Percentiles rank a stretch among this genome's conserved stretches.
These are phyloP conservation scores for Poecilia wingei DNA, from an alignment of 2,797 vertebrate genomes.

Conservation along the genomic window DNA sequence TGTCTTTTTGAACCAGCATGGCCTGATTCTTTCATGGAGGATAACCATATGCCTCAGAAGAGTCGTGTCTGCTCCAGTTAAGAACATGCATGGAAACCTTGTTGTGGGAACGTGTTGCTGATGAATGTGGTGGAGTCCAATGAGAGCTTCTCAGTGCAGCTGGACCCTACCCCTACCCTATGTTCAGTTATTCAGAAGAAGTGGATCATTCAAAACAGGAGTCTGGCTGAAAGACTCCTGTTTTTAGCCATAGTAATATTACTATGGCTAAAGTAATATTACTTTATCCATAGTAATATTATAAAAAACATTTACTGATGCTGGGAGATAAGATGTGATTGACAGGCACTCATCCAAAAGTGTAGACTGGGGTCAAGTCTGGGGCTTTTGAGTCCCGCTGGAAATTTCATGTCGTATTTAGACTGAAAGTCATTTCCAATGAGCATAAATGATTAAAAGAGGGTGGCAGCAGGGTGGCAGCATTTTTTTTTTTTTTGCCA, in stretches of 20 bases:
- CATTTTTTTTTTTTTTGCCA: neutral
- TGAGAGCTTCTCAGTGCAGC: neutral
- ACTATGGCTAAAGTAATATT: no score
- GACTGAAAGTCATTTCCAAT: neutral
- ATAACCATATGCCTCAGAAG: neutral
- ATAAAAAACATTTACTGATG: neutral
- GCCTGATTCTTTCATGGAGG: neutral
- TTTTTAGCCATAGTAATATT: neutral
- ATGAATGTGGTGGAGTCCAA: neutral
- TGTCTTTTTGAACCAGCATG: neutral
- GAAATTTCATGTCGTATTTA: neutral
- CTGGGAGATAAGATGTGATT: neutral
- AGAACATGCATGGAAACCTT: neutral
- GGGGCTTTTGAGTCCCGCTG: neutral
- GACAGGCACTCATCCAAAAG: neutral
- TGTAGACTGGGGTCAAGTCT: neutral
- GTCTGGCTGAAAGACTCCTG: neutral
- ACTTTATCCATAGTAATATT: neutral
- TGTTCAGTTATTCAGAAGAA: neutral
- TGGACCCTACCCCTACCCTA: no score
- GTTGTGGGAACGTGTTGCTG: neutral
- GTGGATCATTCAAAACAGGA: neutral
- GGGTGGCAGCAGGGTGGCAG: neutral
- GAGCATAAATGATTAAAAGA: neutral
- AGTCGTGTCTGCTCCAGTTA: neutral